Conservation (phyloP, 2,113 vertebrate genomes). For the Phalacrocorax carbo region DNA sequence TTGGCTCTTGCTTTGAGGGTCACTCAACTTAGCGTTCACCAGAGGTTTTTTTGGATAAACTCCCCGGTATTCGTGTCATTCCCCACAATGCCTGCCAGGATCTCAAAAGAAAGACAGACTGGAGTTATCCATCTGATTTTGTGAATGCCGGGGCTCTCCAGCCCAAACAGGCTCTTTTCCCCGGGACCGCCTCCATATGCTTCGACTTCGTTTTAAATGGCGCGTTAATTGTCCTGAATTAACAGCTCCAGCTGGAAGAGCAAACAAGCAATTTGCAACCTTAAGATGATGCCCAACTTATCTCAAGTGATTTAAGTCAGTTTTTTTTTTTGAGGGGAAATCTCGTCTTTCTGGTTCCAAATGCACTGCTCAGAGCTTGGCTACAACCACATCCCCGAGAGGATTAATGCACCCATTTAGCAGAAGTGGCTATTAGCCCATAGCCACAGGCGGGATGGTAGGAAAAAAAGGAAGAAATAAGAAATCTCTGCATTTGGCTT, state of each 20-base stretch:
- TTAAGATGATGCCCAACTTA: conserved; percentile 72
- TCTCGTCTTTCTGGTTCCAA: neutral
- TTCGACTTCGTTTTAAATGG: conserved; percentile 55
- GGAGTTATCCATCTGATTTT: neutral
- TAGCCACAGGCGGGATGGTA: neutral
- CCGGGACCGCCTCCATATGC: conserved; percentile 54
- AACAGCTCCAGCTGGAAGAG: conserved; percentile 77
- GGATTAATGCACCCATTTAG: neutral
- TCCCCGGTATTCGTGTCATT: neutral
- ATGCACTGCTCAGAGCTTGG: neutral
- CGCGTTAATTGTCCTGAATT: conserved; percentile 74
- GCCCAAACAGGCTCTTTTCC: neutral
- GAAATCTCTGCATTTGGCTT: neutral
- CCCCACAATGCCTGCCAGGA: neutral
- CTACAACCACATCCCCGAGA: neutral
- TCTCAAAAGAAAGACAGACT: neutral
- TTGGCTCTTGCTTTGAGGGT: neutral
- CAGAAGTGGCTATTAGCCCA: neutral
- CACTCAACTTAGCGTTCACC: fast-evolving
- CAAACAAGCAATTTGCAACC: conserved; percentile 73
- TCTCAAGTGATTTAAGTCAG: conserved; percentile 60
- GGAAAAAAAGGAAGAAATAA: neutral
- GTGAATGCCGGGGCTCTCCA: neutral
- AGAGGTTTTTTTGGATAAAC: neutral
- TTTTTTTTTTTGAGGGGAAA: neutral